A percentile compares a stretch with the other conserved stretches of the same genome.
These are phyloP conservation scores for Mungos mungo DNA, from an alignment of 2,113 vertebrate species.

Conservation along the genomic window DNA sequence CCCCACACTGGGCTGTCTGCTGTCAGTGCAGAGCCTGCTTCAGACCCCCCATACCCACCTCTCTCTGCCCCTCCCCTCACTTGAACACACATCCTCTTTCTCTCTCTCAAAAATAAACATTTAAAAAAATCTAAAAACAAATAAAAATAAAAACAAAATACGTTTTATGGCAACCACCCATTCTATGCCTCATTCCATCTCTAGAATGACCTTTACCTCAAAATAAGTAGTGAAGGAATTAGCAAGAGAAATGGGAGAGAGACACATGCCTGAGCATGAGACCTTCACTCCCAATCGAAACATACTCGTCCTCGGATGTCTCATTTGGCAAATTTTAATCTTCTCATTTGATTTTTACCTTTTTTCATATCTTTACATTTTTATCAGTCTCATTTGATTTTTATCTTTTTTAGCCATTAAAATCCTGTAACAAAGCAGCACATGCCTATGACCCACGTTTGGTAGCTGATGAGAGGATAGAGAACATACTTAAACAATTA, in stretches of 20 bases:
- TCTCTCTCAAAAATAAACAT: too few relatives aligned
- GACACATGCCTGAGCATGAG: background rate
- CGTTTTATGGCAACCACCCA: background rate
- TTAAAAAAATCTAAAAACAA: too few relatives aligned
- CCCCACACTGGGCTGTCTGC: too few relatives aligned
- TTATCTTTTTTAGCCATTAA: conserved; percentile 11
- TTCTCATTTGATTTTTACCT: background rate
- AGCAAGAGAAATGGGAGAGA: background rate
- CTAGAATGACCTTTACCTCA: background rate
- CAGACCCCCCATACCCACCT: too few relatives aligned
- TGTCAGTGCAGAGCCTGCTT: too few relatives aligned
- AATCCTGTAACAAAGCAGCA: conserved; percentile 52
- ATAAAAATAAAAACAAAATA: background rate
- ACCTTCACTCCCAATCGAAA: background rate
- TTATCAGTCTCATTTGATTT: background rate
- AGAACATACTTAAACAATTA: conserved; percentile 54
- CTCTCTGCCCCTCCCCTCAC: too few relatives aligned
- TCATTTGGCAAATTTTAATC: background rate
- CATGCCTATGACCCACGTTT: conserved; percentile 64
- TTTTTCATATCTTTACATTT: background rate
- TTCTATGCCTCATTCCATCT: background rate
- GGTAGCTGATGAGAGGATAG: conserved; percentile 42
- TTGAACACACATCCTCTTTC: too few relatives aligned
- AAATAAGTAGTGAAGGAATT: background rate
- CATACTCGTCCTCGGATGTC: conserved; percentile 7